phyloP scores from a whole-genome alignment of 2,797 vertebrate genomes.

The Cryptoblepharus egeriae region DNA sequence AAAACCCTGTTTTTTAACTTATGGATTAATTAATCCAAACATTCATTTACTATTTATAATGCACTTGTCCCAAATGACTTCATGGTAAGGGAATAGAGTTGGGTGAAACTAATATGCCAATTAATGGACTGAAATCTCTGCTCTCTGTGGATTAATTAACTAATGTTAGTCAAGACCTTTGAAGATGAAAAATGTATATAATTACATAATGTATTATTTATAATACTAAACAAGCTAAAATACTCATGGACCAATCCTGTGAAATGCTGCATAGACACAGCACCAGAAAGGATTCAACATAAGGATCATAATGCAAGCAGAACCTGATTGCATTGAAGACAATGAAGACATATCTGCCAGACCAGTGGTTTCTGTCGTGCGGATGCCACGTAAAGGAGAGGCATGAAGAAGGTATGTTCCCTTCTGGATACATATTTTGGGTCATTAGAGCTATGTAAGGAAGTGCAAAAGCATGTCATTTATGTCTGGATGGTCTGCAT shows the following conservation, averaged over 20 bases:
- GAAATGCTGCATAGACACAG: not conserved
- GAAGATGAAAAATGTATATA: conserved; percentile 47
- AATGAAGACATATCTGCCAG: not conserved
- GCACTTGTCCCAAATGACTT: conserved; percentile 18
- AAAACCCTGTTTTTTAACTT: conserved; percentile 7
- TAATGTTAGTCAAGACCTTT: conserved; percentile 39
- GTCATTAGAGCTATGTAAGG: not conserved
- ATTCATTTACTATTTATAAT: conserved; percentile 37
- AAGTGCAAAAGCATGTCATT: not conserved
- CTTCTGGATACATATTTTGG: not conserved
- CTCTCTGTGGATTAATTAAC: conserved; percentile 29
- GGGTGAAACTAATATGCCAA: conserved; percentile 44
- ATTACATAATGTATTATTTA: conserved; percentile 37
- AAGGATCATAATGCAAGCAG: no score
- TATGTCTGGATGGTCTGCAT: no score
- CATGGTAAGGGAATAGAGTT: conserved; percentile 31
- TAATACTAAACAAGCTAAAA: not conserved
- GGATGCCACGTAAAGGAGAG: not conserved
- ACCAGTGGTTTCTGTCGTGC: not conserved
- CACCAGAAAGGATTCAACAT: not conserved
- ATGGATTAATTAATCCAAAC: conserved; percentile 42
- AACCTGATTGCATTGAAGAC: not conserved
- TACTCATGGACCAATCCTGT: not conserved
- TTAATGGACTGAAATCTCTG: conserved; percentile 40
- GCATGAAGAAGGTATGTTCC: not conserved